Evolutionary conservation across 1,140 invertebrate species (phyloP), one percentile per base, ranked within the genome.

Genomic region (Aphidius gifuensis): DNA sequence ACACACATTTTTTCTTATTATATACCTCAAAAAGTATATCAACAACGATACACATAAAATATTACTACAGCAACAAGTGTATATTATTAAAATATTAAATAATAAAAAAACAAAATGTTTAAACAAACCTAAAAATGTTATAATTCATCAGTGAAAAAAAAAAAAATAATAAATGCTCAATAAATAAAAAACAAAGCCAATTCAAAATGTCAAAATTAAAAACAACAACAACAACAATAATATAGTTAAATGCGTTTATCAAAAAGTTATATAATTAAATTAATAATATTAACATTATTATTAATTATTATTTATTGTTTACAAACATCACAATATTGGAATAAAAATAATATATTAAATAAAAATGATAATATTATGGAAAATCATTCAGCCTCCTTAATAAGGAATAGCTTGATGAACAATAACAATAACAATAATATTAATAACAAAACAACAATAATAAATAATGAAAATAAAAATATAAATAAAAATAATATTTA

Each of bases 201-300:
- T 32, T 32, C 23, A 32, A 32, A 32, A 32, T 32, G 23, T 32
- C 23, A 32, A 32, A 32, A 32, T 32, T 32, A 32, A 32, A 32
- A 32, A 32, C 23, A 32, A 32, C 23, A 32, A 32, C 23, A 32
- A 32, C 2, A 44, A 44, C 11, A 38, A 53, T 42, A 38, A 62
- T 62, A 49, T 66, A 67, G 21, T 75, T 78, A 79, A 77, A 80
- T 80, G 78, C 73, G 72, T 69, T 67, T 74, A 58, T 69, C 77
- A 80, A 71, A 73, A 66, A 76, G 74, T 62, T 66, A 73, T 60
- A 44, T 78, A 6, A 42, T 80, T 9, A 76, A 73, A 44, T 58
- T 78, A 61, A 66, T 62, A 51, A 60, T 72, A 43, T 39, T 76
- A 5, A 71, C 64, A 8, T 60, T 77, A 46, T 46, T 75, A 4